These are phyloP conservation scores for Edolisoma coerulescens DNA, from an alignment of 2,113 vertebrate genomes.

Conservation along the genomic window DNA sequence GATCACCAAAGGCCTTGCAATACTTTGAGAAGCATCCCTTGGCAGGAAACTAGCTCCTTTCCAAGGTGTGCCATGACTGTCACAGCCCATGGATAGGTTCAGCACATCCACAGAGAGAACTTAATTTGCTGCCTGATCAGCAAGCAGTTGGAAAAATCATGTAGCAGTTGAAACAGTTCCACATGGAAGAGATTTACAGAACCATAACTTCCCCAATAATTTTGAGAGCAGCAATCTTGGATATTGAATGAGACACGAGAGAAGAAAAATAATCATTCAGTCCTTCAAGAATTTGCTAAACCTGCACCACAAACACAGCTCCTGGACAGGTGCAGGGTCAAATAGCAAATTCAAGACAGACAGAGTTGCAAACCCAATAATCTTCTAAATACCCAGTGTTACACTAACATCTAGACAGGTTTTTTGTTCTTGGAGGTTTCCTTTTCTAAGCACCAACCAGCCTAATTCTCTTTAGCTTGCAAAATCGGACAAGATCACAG, in stretches of 20 bases:
- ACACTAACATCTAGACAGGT: background rate
- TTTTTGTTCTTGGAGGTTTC: background rate
- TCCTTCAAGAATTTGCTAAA: background rate
- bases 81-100: background rate
- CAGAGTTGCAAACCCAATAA: background rate
- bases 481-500: conserved; percentile 32
- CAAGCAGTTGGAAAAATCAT: background rate
- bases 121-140: background rate
- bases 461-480: conserved; percentile 1
- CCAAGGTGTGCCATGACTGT: background rate
- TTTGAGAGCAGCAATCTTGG: background rate
- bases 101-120: background rate
- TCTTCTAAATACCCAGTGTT: background rate
- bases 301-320: background rate
- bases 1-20: background rate
- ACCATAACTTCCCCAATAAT: background rate
- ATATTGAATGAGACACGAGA: accelerated
- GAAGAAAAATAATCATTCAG: background rate
- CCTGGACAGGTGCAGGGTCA: background rate
- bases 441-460: background rate
- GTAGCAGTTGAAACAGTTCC: background rate
- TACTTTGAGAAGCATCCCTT: background rate
- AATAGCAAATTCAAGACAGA: background rate
- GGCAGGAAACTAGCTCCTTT: background rate
- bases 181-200: background rate